phyloP scores from a whole-genome alignment of 2,797 vertebrate genomes.

The Cryptoblepharus egeriae region DNA sequence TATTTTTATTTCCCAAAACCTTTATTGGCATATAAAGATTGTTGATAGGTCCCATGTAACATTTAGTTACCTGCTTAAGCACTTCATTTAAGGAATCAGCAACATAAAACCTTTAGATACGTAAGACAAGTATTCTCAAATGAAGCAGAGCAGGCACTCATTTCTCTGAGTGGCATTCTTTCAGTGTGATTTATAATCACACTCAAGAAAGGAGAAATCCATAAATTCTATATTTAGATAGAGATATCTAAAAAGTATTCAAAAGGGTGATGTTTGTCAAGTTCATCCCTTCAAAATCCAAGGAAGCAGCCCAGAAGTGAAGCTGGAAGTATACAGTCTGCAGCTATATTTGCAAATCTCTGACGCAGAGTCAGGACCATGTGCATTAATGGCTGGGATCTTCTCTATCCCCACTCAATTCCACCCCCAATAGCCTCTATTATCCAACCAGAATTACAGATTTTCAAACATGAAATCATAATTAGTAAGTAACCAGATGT shows the following conservation, averaged over 20 bases:
- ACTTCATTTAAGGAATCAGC: too few species aligned
- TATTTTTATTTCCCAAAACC: too few species aligned
- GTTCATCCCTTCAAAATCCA: neutral
- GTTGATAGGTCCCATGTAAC: too few species aligned
- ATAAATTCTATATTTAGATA: too few species aligned
- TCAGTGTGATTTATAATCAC: neutral
- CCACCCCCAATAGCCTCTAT: neutral
- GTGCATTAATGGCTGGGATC: neutral
- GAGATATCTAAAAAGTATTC: too few species aligned
- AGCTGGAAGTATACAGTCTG: too few species aligned
- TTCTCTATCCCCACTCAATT: neutral
- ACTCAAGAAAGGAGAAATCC: neutral
- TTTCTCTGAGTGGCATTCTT: neutral
- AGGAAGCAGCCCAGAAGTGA: neutral
- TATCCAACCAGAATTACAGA: neutral
- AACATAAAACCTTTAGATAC: neutral
- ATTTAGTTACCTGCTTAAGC: too few species aligned
- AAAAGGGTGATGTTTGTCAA: neutral
- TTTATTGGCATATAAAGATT: too few species aligned
- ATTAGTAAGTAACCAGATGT: too few species aligned
- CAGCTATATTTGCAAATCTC: neutral
- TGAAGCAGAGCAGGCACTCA: neutral
- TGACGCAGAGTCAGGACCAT: neutral
- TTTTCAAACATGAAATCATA: neutral
- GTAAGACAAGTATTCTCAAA: neutral